Percentiles rank a stretch among this genome's conserved stretches.
These are phyloP conservation scores for Stegostoma tigrinum DNA, from an alignment of 2,113 vertebrate species.

Conservation along the genomic window DNA sequence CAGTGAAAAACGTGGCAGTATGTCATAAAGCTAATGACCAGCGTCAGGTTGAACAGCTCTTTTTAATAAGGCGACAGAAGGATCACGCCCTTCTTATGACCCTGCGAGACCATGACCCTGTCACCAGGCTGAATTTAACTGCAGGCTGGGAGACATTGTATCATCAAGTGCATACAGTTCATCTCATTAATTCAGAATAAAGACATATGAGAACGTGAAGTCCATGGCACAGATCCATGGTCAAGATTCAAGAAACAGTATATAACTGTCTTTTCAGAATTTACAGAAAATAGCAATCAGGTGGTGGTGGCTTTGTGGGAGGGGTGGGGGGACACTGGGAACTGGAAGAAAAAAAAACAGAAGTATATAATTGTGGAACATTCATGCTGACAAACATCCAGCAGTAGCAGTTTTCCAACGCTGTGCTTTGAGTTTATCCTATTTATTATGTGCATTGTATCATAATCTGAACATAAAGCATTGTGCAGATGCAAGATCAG, in stretches of 20 bases:
- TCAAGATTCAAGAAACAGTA: background rate
- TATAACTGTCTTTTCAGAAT: background rate
- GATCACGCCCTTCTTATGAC: conserved; percentile 32
- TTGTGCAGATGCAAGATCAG: background rate
- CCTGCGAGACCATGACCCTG: conserved; percentile 19
- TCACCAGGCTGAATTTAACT: conserved; percentile 14
- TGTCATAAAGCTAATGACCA: conserved; percentile 35
- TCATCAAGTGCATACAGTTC: conserved; percentile 14
- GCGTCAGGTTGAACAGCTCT: conserved; percentile 32
- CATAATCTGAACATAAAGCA: background rate
- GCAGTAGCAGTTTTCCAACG: background rate
- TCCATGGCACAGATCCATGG: conserved; percentile 10
- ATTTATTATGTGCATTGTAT: background rate
- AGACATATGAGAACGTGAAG: conserved; percentile 13
- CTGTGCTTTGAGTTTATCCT: background rate
- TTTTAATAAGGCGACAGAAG: conserved; percentile 35
- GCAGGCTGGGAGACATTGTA: background rate
- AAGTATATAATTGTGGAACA: background rate
- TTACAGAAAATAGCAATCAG: background rate
- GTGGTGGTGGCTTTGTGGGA: background rate
- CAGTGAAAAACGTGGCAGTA: conserved; percentile 15
- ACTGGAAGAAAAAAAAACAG: background rate
- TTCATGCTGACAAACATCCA: background rate
- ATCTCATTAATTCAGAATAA: conserved; percentile 26
- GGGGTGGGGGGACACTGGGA: background rate